phyloP scores from a whole-genome alignment of 2,797 vertebrate genomes.

The Lagorchestes hirsutus region DNA sequence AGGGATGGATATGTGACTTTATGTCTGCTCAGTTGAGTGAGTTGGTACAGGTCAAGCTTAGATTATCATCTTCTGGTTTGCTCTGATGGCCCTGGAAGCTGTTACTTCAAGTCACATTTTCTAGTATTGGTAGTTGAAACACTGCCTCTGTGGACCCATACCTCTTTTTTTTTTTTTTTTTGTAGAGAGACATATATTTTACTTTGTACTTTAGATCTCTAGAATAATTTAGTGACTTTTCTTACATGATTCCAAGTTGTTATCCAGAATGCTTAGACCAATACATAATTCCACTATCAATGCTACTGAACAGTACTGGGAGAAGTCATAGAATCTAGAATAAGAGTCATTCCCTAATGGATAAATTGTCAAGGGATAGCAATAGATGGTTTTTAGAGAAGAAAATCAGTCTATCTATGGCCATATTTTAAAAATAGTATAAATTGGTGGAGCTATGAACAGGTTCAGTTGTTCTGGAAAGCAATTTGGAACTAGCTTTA shows the following conservation, averaged over 20 bases:
- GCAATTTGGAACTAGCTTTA: not conserved
- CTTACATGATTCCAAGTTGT: not conserved
- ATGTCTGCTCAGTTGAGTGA: not conserved
- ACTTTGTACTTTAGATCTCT: not conserved
- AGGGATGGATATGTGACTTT: not conserved
- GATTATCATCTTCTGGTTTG: too few relatives aligned
- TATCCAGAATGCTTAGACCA: not conserved
- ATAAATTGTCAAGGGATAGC: not conserved
- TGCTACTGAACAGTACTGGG: not conserved
- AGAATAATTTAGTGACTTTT: not conserved
- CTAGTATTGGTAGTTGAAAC: not conserved
- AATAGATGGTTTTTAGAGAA: not conserved
- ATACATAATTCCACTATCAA: not conserved
- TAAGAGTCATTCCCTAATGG: not conserved
- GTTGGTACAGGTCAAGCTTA: not conserved
- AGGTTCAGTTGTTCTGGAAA: too few relatives aligned
- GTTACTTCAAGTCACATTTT: not conserved
- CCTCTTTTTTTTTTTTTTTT: too few relatives aligned
- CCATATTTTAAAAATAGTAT: too few relatives aligned
- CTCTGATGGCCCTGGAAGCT: too few relatives aligned
- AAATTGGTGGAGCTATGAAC: not conserved
- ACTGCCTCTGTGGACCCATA: not conserved
- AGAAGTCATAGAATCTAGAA: not conserved
- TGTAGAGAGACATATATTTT: not conserved
- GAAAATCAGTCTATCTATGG: not conserved